Evolutionary conservation across 1,140 invertebrate genomes (phyloP).

Genomic region (Ceratina australensis): DNA sequence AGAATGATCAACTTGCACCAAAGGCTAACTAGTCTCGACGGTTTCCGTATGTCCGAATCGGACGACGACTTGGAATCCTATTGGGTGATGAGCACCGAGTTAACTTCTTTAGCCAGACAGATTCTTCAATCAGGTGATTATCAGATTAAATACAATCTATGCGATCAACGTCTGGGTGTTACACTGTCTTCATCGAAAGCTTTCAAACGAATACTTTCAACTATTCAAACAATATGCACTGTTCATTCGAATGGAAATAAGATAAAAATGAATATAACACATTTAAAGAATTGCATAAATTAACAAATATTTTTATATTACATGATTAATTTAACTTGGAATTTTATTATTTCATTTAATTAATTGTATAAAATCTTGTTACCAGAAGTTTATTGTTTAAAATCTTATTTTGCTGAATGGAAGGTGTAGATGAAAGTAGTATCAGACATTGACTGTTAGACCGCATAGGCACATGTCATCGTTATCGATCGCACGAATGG

Average conservation of each 20-base stretch:
- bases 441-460: background rate
- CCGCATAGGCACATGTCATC: background rate
- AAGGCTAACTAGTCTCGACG: slow-evolving; percentile 71
- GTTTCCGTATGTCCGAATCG: slow-evolving; percentile 63
- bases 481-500: slow-evolving; percentile 4
- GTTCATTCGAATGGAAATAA: background rate
- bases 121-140: slow-evolving; percentile 70
- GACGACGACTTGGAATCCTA: slow-evolving; percentile 67
- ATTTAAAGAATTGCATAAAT: no score
- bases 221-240: background rate
- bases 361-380: no score
- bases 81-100: slow-evolving; percentile 66
- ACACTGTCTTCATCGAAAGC: background rate
- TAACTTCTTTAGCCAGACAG: slow-evolving; percentile 61
- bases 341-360: no score
- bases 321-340: no score
- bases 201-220: background rate
- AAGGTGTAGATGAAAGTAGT: background rate
- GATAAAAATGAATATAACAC: no score
- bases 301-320: no score
- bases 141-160: background rate
- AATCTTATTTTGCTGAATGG: background rate
- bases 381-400: no score
- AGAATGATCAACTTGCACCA: slow-evolving; percentile 81
- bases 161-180: background rate